phyloP scores from a whole-genome alignment of 2,797 vertebrate genomes.

The Mormyrops attenuatus region DNA sequence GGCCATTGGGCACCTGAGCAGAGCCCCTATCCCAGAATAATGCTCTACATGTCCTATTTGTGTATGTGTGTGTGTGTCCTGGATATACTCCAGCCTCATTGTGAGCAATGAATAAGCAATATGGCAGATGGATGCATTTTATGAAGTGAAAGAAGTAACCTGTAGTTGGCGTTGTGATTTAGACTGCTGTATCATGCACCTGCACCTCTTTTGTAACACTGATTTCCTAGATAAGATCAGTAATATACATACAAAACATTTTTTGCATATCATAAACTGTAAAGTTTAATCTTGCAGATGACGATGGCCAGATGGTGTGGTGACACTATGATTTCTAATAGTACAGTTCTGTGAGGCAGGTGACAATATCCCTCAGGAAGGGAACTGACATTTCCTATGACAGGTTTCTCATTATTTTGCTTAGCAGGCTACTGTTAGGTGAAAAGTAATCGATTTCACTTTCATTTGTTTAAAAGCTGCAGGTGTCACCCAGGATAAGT shows the following conservation, averaged over 20 bases:
- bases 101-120: neutral
- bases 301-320: neutral
- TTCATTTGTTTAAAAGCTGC: neutral
- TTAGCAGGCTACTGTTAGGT: neutral
- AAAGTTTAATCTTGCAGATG: neutral
- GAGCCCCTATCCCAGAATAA: neutral
- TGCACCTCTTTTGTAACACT: neutral
- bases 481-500: neutral
- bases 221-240: neutral
- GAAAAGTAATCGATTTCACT: neutral
- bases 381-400: neutral
- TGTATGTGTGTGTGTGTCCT: neutral
- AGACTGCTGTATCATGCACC: neutral
- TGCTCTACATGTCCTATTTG: neutral
- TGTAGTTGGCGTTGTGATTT: neutral
- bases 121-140: neutral
- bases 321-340: neutral
- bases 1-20: neutral
- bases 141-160: neutral
- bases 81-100: neutral
- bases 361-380: neutral
- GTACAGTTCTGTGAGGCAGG: neutral
- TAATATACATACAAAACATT: neutral
- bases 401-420: neutral
- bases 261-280: constrained; percentile 2